These are phyloP conservation scores for Mylabris sibirica DNA, from an alignment of 2,888 invertebrate species.

Conservation along the genomic window DNA sequence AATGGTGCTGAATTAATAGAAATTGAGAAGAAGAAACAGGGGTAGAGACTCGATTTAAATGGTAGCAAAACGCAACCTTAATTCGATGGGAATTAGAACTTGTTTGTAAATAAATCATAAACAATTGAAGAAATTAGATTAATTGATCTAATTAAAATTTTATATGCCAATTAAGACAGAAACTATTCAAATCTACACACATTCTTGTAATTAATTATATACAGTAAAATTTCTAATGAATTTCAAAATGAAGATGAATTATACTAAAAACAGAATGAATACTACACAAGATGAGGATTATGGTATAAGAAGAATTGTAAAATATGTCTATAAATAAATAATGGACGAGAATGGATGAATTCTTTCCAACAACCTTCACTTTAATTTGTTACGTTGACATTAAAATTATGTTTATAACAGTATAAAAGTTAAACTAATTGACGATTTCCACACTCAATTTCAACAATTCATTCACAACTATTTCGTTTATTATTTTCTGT, in stretches of 20 bases:
- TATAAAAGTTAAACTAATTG: conserved; percentile 3
- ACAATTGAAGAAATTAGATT: not conserved
- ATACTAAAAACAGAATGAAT: not conserved
- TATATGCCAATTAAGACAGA: too few relatives aligned
- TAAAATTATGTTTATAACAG: not conserved
- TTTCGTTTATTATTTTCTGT: too few relatives aligned
- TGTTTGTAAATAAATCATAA: not conserved
- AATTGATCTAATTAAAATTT: not conserved
- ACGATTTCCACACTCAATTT: not conserved
- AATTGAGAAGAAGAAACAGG: too few relatives aligned
- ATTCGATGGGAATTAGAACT: too few relatives aligned
- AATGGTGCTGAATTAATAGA: too few relatives aligned
- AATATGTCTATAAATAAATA: too few relatives aligned
- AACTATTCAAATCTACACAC: too few relatives aligned
- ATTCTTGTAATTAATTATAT: too few relatives aligned
- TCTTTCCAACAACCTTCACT: conserved; percentile 2
- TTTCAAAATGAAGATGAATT: not conserved
- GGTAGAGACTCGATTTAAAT: too few relatives aligned
- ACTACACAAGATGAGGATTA: too few relatives aligned
- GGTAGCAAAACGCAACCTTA: too few relatives aligned
- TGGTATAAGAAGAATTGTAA: too few relatives aligned
- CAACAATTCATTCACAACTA: not conserved
- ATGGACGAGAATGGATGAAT: not conserved
- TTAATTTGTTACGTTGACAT: not conserved
- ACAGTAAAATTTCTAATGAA: not conserved